Conservation (phyloP, 2,113 vertebrate species). For the Pontoporia blainvillei region DNA sequence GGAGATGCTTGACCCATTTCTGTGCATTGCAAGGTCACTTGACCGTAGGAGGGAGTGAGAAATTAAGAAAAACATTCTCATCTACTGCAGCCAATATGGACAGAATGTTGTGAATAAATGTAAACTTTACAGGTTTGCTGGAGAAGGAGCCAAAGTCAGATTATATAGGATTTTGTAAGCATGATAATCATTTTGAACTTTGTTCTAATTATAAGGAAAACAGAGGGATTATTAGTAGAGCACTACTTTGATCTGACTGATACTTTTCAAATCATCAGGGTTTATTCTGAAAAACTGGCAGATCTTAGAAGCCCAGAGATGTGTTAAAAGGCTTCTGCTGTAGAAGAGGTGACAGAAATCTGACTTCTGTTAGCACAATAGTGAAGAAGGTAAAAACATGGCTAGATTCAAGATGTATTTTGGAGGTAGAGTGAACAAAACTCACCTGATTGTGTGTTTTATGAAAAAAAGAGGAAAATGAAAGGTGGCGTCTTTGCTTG, state of each 20-base stretch:
- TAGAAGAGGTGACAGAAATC: not conserved
- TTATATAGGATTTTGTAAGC: not conserved
- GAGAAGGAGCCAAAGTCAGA: not conserved
- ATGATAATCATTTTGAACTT: not conserved
- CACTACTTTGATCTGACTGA: not conserved
- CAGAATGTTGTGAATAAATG: not conserved
- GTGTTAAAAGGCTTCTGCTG: not conserved
- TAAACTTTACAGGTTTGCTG: not conserved
- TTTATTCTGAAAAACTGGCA: not conserved
- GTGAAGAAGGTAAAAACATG: not conserved
- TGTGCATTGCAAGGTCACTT: not conserved
- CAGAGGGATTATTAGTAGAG: not conserved
- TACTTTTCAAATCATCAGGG: not conserved
- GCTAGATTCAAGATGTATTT: not conserved
- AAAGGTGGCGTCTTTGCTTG: not conserved
- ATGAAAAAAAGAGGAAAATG: not conserved
- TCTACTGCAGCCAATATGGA: not conserved
- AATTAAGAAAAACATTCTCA: not conserved
- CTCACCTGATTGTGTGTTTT: not conserved
- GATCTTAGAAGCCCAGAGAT: not conserved
- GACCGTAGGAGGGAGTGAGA: not conserved
- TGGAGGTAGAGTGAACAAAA: not conserved
- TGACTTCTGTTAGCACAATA: not conserved
- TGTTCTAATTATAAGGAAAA: not conserved
- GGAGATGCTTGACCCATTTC: not conserved